A percentile compares a stretch with the other conserved stretches of the same genome.
Conservation (phyloP, 1,140 invertebrate species). For the Uloborus diversus region DNA sequence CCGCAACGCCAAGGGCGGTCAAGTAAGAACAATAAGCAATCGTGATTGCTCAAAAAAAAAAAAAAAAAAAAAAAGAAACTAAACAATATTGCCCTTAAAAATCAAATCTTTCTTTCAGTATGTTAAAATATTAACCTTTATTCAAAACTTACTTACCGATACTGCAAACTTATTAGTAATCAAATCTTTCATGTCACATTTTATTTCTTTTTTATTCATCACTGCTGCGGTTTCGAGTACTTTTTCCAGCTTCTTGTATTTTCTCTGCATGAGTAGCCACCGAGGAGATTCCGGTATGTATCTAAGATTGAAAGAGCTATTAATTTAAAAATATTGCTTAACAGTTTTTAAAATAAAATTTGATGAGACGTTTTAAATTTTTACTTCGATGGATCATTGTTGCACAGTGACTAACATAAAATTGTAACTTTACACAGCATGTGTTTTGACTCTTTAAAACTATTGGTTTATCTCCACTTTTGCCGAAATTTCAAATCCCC, state of each 20-base stretch:
- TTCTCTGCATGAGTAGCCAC: conserved; percentile 81
- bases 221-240: not conserved
- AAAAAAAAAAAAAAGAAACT: too few relatives aligned
- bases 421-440: not conserved
- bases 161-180: too few relatives aligned
- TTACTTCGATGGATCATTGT: not conserved
- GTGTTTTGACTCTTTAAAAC: not conserved
- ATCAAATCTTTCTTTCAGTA: too few relatives aligned
- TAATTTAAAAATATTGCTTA: not conserved
- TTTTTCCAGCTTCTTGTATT: conserved; percentile 73
- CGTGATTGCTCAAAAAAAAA: too few relatives aligned
- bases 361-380: not conserved
- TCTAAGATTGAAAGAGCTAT: conserved; percentile 62
- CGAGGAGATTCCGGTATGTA: conserved; percentile 84
- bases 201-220: conserved; percentile 13
- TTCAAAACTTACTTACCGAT: too few relatives aligned
- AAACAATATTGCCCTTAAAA: too few relatives aligned
- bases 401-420: not conserved
- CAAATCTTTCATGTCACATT: not conserved
- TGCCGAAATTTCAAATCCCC: too few relatives aligned
- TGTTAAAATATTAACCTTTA: too few relatives aligned
- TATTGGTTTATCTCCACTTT: conserved; percentile 68
- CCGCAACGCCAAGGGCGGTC: too few relatives aligned
- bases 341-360: not conserved
- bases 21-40: too few relatives aligned